phyloP scores from a whole-genome alignment of 1,140 invertebrate species.

The Telenomus remus region DNA sequence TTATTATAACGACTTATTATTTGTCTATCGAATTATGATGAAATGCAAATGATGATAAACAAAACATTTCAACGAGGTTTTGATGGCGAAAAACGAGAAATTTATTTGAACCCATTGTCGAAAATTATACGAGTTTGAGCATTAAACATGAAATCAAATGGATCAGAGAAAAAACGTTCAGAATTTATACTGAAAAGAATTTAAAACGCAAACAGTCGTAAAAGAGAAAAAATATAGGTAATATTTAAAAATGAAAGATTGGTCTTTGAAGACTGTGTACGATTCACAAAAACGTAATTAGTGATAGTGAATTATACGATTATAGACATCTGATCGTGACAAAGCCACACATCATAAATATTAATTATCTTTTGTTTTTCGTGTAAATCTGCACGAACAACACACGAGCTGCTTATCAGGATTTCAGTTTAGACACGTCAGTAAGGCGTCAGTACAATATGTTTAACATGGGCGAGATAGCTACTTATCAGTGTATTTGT shows the following conservation, averaged over 20 bases:
- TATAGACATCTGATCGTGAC: conserved; percentile 46
- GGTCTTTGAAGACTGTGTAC: conserved; percentile 23
- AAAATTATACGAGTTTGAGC: too few species aligned
- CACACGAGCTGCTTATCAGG: conserved; percentile 55
- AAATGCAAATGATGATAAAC: too few species aligned
- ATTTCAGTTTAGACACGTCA: conserved; percentile 59
- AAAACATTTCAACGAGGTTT: too few species aligned
- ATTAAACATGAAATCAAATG: background rate
- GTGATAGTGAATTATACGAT: conserved; percentile 34
- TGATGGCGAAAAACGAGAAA: too few species aligned
- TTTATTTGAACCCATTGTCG: too few species aligned
- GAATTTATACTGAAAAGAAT: background rate
- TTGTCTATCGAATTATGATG: too few species aligned
- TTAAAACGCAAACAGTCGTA: conserved; percentile 6
- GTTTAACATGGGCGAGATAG: conserved; percentile 72
- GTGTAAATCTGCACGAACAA: conserved; percentile 55
- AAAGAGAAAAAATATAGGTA: conserved; percentile 18
- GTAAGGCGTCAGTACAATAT: conserved; percentile 70
- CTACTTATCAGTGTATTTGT: conserved; percentile 72
- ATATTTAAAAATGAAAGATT: conserved; percentile 12
- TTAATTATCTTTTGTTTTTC: conserved; percentile 60
- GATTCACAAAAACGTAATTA: conserved; percentile 19
- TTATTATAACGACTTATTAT: too few species aligned
- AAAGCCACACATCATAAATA: conserved; percentile 52
- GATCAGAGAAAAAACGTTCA: background rate